phyloP scores from a whole-genome alignment of 2,797 vertebrate genomes.

The Alauda arvensis region DNA sequence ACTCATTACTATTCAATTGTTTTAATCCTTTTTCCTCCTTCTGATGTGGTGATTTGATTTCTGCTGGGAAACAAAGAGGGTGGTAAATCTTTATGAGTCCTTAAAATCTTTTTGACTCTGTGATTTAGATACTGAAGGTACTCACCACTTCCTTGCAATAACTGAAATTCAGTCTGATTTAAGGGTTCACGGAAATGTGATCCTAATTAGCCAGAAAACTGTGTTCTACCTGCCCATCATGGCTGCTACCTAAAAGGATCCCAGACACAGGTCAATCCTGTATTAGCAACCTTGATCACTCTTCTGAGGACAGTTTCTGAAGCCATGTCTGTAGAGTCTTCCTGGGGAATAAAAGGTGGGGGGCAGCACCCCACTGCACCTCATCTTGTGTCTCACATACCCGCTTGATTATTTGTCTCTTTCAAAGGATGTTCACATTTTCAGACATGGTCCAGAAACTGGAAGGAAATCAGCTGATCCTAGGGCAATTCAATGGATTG shows the following conservation, averaged over 20 bases:
- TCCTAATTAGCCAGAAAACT: background rate
- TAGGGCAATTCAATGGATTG: background rate
- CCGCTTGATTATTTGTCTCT: background rate
- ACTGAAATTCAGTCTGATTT: background rate
- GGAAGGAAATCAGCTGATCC: background rate
- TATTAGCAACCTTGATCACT: conserved; percentile 1
- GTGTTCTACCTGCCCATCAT: background rate
- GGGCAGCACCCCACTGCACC: background rate
- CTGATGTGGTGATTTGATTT: background rate
- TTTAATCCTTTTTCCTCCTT: background rate
- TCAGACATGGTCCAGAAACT: background rate
- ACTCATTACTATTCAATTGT: background rate
- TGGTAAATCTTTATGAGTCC: background rate
- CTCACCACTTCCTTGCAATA: background rate
- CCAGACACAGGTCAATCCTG: background rate
- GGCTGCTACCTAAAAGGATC: background rate
- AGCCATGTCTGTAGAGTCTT: background rate
- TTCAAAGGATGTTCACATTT: background rate
- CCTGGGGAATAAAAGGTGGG: background rate
- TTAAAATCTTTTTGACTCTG: background rate
- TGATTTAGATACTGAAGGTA: background rate
- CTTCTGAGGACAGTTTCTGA: background rate
- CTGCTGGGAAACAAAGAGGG: background rate
- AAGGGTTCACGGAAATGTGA: background rate
- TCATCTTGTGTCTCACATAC: background rate